Base-by-base conservation (phyloP, 2,113 vertebrate genomes). In the Rhadina sibilatrix region DNA sequence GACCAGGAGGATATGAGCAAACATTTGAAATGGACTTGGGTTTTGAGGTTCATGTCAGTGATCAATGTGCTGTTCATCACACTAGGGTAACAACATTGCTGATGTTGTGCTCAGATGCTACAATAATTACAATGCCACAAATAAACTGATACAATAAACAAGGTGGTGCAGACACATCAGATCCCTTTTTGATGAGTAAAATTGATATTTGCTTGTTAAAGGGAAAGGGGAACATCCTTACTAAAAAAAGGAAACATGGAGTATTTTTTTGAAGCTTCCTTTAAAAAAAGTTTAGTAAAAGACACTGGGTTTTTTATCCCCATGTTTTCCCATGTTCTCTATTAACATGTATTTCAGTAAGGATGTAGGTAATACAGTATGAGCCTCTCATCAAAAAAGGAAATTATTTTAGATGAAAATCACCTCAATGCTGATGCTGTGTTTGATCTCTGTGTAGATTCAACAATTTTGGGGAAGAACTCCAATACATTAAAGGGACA, bases 281-380 rank as follows among this genome's bases (percentile, higher is more conserved):
- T 8, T 61, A 49, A 52, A n/a, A 65, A 69, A 81, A 77, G 5
- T 35, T 66, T 38, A 56, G 11, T 38, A 37, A 80, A 94, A 76
- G 30, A 7, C 8, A 9, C 27, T 15, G 16, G 6, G 0, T 12
- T 54, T 40, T 40, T 35, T 27, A 3, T 8, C 3, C 5, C 6
- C 8, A 2, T 33, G 10, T 42, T 91, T 83, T 89, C 20, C 22
- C 20, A 59, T 89, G 30, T 35, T 87, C n/a, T 78, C 50, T 69
- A 28, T 57, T 64, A 64, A 60, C 7, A 3, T 16, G 5, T 42
- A 22, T 83, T 83, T 72, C 68, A 81, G 9, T 44, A 69, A 81
- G 19, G 10, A 12, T 14, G 15, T 53, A 70, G 22, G 10, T 33
- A 77, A 65, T n/a, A 31, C 16, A 28, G 21, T 8, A 31, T 44